These are phyloP conservation scores for Formica selysi DNA, from an alignment of 1,140 invertebrate genomes.

Conservation along the genomic window DNA sequence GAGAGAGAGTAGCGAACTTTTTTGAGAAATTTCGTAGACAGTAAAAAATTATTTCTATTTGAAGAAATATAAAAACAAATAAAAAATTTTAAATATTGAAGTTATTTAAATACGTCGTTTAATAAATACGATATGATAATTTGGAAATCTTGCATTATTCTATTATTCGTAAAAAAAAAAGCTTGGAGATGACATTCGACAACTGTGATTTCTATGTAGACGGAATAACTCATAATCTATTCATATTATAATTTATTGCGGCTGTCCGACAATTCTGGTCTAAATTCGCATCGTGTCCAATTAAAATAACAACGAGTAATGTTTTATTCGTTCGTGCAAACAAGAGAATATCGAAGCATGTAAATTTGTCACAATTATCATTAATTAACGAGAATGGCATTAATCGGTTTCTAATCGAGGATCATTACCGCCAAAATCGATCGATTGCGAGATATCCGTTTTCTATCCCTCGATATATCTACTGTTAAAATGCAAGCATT, in stretches of 20 bases:
- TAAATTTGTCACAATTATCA: conserved; percentile 11
- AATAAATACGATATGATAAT: not conserved
- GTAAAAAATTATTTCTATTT: conserved; percentile 8
- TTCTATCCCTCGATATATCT: not conserved
- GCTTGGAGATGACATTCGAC: conserved; percentile 3
- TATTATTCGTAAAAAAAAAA: not conserved
- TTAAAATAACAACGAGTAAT: conserved; percentile 36
- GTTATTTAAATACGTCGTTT: too few relatives aligned
- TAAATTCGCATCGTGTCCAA: not conserved
- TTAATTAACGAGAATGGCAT: conserved; percentile 4
- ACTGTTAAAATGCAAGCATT: not conserved
- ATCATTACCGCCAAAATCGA: conserved; percentile 21
- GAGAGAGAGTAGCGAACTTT: not conserved
- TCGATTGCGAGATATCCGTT: not conserved
- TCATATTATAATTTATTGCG: conserved; percentile 42
- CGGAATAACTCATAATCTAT: not conserved
- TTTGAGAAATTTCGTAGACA: conserved; percentile 5
- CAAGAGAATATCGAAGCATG: conserved; percentile 19
- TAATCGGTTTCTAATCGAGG: not conserved
- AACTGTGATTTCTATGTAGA: too few relatives aligned
- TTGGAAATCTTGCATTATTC: not conserved
- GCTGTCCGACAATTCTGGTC: not conserved
- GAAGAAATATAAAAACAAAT: not conserved
- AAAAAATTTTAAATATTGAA: not conserved
- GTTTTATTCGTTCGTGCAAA: not conserved